Conservation (phyloP, 2,113 vertebrate genomes). For the Theristicus caerulescens region DNA sequence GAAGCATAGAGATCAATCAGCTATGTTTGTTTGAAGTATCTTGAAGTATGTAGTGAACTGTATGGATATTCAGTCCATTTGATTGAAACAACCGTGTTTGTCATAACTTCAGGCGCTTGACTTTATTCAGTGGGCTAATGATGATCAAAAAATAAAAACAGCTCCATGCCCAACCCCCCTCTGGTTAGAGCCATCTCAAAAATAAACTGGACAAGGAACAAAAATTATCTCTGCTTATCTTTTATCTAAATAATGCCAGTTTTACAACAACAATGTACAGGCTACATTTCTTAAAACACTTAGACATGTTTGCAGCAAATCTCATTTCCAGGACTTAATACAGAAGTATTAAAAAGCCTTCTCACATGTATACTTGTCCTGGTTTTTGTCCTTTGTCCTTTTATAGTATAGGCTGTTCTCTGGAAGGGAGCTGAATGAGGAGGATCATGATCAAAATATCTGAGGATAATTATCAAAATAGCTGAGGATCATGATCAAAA, state of each 20-base stretch:
- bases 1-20: background rate
- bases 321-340: background rate
- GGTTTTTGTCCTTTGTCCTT: background rate
- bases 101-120: background rate
- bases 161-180: background rate
- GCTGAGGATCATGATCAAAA: background rate
- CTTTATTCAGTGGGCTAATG: background rate
- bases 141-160: background rate
- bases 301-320: background rate
- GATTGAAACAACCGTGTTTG: background rate
- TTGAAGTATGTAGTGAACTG: background rate
- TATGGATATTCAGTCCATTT: background rate
- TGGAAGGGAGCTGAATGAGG: background rate
- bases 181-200: background rate
- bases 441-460: background rate
- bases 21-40: background rate
- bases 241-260: background rate
- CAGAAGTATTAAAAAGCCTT: background rate
- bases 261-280: background rate
- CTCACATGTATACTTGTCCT: background rate
- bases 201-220: background rate
- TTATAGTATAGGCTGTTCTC: background rate
- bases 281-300: background rate
- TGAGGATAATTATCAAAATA: background rate
- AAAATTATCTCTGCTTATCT: background rate